Conservation (phyloP, 2,888 invertebrate genomes). For the Ephialtes manifestator region DNA sequence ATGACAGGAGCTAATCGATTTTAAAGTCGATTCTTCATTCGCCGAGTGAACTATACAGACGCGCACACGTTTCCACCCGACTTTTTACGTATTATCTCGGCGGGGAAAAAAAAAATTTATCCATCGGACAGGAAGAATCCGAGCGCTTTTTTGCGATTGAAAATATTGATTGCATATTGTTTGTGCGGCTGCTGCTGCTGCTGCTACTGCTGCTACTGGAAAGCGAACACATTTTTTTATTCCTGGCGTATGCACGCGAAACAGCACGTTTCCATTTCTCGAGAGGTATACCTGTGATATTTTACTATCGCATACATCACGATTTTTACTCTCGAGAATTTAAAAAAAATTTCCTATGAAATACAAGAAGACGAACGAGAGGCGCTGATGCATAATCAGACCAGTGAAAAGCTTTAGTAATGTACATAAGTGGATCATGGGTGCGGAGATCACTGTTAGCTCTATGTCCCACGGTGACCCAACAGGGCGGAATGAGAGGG, state of each 20-base stretch:
- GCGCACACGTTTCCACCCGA: conserved; percentile 63
- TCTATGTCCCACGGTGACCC: conserved; percentile 18
- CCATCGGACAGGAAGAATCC: conserved; percentile 66
- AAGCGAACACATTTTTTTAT: conserved; percentile 59
- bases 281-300: conserved; percentile 66
- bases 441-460: conserved; percentile 24
- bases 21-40: conserved; percentile 84
- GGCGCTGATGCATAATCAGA: conserved; percentile 42
- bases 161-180: conserved; percentile 70
- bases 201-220: conserved; percentile 26
- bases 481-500: conserved; percentile 61
- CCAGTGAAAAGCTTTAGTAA: conserved; percentile 79
- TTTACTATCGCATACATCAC: conserved; percentile 45
- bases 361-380: conserved; percentile 41
- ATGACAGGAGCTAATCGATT: conserved; percentile 84
- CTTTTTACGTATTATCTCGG: conserved; percentile 69
- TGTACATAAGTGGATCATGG: conserved; percentile 82
- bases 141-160: conserved; percentile 67
- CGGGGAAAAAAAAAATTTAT: conserved; percentile 46
- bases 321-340: conserved; percentile 30
- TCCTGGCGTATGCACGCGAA: conserved; percentile 67
- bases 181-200: conserved; percentile 52
- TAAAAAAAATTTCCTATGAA: neutral
- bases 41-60: conserved; percentile 70
- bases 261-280: conserved; percentile 62